Percentiles rank a stretch among this genome's conserved stretches.
phyloP scores from a whole-genome alignment of 2,113 vertebrate species.

The Plestiodon gilberti region DNA sequence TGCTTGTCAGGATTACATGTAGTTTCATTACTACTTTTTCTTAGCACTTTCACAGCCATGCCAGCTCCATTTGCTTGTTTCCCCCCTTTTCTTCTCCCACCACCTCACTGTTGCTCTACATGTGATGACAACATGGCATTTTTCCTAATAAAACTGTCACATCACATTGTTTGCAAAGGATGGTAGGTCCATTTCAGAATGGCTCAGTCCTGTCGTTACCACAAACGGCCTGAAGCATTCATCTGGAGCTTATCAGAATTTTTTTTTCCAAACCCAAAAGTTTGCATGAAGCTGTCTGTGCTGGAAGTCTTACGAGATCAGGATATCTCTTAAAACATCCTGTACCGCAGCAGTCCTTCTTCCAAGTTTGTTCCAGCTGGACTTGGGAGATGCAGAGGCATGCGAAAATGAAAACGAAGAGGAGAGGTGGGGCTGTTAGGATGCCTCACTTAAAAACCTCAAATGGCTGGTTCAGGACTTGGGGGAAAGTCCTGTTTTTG shows the following conservation, averaged over 20 bases:
- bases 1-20: neutral
- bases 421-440: no score
- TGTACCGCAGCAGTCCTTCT: neutral
- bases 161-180: neutral
- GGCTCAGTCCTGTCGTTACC: neutral
- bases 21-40: neutral
- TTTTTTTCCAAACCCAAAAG: neutral
- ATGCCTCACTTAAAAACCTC: neutral
- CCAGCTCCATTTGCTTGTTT: no score
- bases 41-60: neutral
- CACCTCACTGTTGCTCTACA: neutral
- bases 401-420: neutral
- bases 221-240: neutral
- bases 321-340: slow-evolving; percentile 9
- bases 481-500: neutral
- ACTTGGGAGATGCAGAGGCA: neutral
- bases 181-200: neutral
- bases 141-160: neutral
- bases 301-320: neutral
- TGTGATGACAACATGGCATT: neutral
- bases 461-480: neutral
- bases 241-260: neutral
- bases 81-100: neutral
- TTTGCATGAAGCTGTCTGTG: neutral
- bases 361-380: slow-evolving; percentile 4